These are phyloP conservation scores for Phylloscopus collybita DNA, from an alignment of 2,797 vertebrate species.

Conservation along the genomic window DNA sequence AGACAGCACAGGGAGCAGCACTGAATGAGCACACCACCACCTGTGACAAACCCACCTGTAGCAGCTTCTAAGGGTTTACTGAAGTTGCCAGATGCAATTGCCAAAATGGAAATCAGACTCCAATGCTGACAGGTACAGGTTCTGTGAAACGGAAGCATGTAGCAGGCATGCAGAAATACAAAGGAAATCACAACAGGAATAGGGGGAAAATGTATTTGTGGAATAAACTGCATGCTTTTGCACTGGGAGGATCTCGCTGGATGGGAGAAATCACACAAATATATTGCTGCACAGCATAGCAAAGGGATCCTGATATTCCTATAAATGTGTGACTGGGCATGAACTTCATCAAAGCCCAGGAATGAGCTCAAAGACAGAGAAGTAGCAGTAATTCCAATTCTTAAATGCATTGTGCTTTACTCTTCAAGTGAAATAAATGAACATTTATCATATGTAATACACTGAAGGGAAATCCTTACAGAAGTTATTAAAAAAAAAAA, in stretches of 20 bases:
- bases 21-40: not conserved
- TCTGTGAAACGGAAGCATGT: not conserved
- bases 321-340: rapidly evolving
- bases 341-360: not conserved
- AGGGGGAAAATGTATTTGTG: not conserved
- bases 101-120: not conserved
- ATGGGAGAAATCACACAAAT: not conserved
- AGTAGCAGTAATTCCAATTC: not conserved
- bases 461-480: not conserved
- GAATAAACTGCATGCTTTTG: not conserved
- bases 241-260: not conserved
- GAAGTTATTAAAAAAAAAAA: not conserved
- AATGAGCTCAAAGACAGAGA: not conserved
- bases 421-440: not conserved
- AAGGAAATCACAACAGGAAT: not conserved
- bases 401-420: not conserved
- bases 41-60: not conserved
- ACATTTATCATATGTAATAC: not conserved
- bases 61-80: not conserved
- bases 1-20: not conserved
- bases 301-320: not conserved
- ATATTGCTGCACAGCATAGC: not conserved
- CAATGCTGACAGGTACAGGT: not conserved
- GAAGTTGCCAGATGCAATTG: not conserved
- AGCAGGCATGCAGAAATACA: not conserved